These are phyloP conservation scores for Tragelaphus strepsiceros DNA, from an alignment of 2,113 vertebrate species.

Conservation along the genomic window DNA sequence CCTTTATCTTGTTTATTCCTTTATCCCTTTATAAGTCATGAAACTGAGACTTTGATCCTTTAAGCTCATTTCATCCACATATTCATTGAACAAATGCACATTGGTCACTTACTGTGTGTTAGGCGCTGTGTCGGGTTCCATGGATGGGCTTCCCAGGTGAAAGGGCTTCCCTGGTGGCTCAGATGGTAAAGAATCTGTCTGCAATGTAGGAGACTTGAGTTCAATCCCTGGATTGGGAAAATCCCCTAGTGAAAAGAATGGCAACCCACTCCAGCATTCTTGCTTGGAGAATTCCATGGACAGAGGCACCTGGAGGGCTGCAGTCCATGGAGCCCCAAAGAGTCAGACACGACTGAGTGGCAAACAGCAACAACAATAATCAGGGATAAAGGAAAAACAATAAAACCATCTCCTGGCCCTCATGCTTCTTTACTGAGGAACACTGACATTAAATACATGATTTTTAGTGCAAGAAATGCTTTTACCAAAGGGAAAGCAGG, in stretches of 20 bases:
- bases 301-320: neutral
- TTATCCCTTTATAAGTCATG: neutral
- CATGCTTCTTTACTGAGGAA: neutral
- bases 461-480: neutral
- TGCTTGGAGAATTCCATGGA: neutral
- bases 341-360: neutral
- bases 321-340: neutral
- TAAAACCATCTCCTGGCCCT: neutral
- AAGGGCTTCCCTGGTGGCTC: neutral
- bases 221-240: neutral
- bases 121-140: neutral
- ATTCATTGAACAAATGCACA: neutral
- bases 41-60: neutral
- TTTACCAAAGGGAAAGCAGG: neutral
- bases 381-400: neutral
- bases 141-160: neutral
- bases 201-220: neutral
- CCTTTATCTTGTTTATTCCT: neutral
- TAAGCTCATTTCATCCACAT: neutral
- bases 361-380: neutral
- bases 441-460: neutral
- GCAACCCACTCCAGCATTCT: neutral
- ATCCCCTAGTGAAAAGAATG: neutral
- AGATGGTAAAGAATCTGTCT: neutral
- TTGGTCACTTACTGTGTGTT: neutral